These are phyloP conservation scores for Heloderma charlesbogerti DNA, from an alignment of 2,113 vertebrate species.

Conservation along the genomic window DNA sequence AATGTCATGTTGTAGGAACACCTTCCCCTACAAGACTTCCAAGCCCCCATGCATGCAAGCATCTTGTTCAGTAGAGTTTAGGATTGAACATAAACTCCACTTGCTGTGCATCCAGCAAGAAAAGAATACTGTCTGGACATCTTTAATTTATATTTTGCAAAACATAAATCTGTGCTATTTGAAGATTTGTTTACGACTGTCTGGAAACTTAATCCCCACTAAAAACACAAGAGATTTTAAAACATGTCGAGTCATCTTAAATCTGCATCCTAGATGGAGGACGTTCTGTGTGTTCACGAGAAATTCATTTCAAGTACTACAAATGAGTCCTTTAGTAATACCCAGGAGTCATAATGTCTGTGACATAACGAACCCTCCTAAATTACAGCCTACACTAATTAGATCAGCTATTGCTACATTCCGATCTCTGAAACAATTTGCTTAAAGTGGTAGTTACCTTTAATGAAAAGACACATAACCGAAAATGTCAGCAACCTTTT, in stretches of 20 bases:
- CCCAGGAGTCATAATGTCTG: constrained; percentile 79
- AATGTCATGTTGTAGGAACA: background rate
- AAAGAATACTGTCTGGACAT: background rate
- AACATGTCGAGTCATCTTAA: constrained; percentile 48
- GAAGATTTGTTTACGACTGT: constrained; percentile 69
- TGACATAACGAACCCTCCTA: constrained; percentile 83
- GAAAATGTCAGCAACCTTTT: constrained; percentile 69
- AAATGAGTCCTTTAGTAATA: constrained; percentile 81
- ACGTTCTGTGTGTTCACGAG: constrained; percentile 64
- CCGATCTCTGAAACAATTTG: constrained; percentile 77
- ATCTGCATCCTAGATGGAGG: constrained; percentile 35
- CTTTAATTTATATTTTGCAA: constrained; percentile 22
- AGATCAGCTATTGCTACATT: constrained; percentile 80
- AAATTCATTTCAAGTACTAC: constrained; percentile 79
- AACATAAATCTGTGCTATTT: constrained; percentile 60
- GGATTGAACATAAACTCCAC: background rate
- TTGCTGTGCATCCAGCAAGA: background rate
- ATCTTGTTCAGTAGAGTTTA: background rate
- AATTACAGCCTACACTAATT: constrained; percentile 83
- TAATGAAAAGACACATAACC: constrained; percentile 65
- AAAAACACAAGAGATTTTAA: constrained; percentile 55
- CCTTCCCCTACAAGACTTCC: background rate
- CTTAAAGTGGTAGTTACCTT: constrained; percentile 77
- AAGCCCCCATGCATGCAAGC: background rate
- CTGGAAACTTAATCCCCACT: constrained; percentile 53